A percentile compares a stretch with the other conserved stretches of the same genome.
phyloP scores from a whole-genome alignment of 1,140 invertebrate species.

The Heliothis subflexa region DNA sequence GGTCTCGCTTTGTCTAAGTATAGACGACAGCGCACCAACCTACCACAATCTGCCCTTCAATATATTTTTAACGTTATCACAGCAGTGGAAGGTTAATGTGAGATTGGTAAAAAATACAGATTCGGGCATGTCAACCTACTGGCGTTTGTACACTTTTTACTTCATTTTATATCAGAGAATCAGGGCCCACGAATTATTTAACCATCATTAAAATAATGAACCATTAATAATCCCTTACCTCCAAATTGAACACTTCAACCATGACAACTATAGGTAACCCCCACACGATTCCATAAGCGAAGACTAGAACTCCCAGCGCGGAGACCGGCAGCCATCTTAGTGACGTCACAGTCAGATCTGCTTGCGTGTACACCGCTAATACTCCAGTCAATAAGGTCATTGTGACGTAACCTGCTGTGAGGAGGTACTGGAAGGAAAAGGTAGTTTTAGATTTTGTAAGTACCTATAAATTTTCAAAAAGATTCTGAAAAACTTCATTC shows the following conservation, averaged over 20 bases:
- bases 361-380: conserved; percentile 70
- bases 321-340: conserved; percentile 63
- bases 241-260: conserved; percentile 71
- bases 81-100: too few relatives aligned
- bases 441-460: background rate
- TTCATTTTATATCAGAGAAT: background rate
- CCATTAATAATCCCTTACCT: conserved; percentile 56
- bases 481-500: background rate
- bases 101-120: too few relatives aligned
- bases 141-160: too few relatives aligned
- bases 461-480: background rate
- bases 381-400: conserved; percentile 74
- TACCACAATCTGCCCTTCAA: too few relatives aligned
- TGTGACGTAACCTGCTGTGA: conserved; percentile 63
- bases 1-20: too few relatives aligned
- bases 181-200: background rate
- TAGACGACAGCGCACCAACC: too few relatives aligned
- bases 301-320: conserved; percentile 60
- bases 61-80: too few relatives aligned
- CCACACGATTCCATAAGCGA: conserved; percentile 71
- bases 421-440: conserved; percentile 65
- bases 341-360: conserved; percentile 66
- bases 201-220: background rate
- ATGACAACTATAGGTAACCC: conserved; percentile 66
- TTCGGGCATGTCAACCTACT: too few relatives aligned